Conservation (phyloP, 2,797 vertebrate species). For the Heterohyrax brucei region DNA sequence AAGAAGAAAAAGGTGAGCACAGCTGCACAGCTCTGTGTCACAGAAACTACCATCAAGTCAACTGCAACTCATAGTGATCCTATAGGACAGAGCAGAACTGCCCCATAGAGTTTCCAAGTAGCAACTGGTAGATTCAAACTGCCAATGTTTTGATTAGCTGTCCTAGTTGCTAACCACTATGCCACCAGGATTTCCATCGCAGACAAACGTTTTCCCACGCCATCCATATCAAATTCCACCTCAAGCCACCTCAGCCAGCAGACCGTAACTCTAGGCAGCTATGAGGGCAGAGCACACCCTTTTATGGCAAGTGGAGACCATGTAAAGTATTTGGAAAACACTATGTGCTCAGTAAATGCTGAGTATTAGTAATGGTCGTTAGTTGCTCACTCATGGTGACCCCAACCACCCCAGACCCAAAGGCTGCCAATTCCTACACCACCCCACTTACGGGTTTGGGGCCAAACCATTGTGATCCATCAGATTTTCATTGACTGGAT, state of each 20-base stretch:
- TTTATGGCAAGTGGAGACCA: background rate
- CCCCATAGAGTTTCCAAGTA: no score
- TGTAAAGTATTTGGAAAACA: background rate
- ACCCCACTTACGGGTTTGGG: background rate
- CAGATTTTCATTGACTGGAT: background rate
- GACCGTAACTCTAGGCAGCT: background rate
- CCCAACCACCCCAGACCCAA: background rate
- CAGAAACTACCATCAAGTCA: no score
- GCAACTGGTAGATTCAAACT: no score
- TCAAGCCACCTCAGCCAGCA: background rate
- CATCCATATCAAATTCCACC: background rate
- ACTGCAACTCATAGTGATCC: no score
- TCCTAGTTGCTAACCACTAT: no score
- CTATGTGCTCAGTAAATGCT: background rate
- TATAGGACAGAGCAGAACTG: no score
- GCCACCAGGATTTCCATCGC: background rate
- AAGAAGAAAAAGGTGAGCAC: conserved; percentile 21
- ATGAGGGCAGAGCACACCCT: background rate
- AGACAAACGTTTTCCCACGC: background rate
- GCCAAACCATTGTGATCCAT: background rate
- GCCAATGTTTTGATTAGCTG: no score
- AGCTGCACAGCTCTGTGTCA: background rate
- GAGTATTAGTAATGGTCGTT: background rate
- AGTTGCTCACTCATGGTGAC: background rate
- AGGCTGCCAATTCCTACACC: background rate